Base-by-base conservation (phyloP, 2,888 invertebrate species). In the Odiellus spinosus region DNA sequence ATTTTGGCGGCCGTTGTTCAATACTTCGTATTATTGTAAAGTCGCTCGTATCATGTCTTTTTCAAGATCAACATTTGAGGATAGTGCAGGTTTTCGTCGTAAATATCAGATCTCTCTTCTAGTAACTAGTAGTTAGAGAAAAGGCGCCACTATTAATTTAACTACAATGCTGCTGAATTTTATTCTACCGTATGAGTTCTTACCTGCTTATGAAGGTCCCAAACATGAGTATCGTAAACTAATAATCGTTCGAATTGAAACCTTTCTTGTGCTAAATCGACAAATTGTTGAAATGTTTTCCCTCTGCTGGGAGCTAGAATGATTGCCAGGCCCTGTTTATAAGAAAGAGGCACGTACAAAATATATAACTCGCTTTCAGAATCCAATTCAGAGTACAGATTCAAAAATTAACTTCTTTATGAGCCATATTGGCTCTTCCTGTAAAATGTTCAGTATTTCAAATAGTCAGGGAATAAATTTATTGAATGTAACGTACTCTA, bases 261-360 rank as follows among this genome's bases (percentile, higher is more conserved):
- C 40, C 40, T 45, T 42, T 55, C 46, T 18, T 69, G 62, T 26
- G 79, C 78, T 54, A 77, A 73, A 42, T 72, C 68, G 36, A 75
- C 71, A 64, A 84, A 84, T 54, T 72, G 70, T 43, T 76, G 72
- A 57, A 84, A 73, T 6, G 83, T 82, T 55, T 72, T 70, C 3
- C 80, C 80, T 40, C 85, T 73, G 52, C 73, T 70, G 1, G 84
- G 84, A 10, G 84, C 84, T 75, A 83, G 80, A 39, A 83, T 72
- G 51, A 81, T 67, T 2, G 78, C 81, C 42, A 76, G 62, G 1
- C 83, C 82, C 59, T 65, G 52, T 26, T n/a, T n/a, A n/a, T n/a
- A n/a, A n/a, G n/a, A n/a, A n/a, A n/a, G n/a, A n/a, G n/a, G n/a
- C 2, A 52, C 44, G 11, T 11, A 44, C 35, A 40, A n/a, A n/a